Conservation (phyloP, 2,113 vertebrate species). For the Ageneiosus marmoratus region DNA sequence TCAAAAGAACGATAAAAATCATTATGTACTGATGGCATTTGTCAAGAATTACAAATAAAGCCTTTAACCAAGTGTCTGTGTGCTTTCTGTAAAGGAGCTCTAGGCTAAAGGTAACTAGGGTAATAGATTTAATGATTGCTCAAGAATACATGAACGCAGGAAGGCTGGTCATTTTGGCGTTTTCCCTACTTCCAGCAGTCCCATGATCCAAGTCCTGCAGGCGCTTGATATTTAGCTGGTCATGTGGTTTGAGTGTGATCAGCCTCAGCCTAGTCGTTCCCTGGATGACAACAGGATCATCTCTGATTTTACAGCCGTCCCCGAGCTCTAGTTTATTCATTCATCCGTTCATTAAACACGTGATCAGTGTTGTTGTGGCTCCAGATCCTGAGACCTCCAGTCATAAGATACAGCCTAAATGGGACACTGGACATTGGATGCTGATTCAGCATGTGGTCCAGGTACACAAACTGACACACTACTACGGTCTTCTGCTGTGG, state of each 20-base stretch:
- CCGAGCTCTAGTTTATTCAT: neutral
- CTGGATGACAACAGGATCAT: neutral
- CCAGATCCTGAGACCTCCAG: neutral
- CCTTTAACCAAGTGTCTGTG: neutral
- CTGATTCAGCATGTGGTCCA: neutral
- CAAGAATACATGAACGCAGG: neutral
- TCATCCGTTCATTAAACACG: neutral
- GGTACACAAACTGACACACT: neutral
- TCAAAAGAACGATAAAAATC: neutral
- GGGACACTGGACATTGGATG: neutral
- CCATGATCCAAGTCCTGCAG: neutral
- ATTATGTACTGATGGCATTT: neutral
- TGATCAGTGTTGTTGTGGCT: neutral
- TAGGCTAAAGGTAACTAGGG: neutral
- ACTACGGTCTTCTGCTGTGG: neutral
- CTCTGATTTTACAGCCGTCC: neutral
- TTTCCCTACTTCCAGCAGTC: neutral
- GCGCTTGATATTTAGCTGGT: neutral
- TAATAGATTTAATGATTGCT: neutral
- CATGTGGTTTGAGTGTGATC: neutral
- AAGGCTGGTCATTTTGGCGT: neutral
- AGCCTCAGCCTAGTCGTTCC: neutral
- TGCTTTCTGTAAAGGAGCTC: neutral
- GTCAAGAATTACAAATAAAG: neutral
- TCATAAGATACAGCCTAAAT: neutral